Evolutionary conservation across 2,888 invertebrate species (phyloP).

Genomic region (Ochlodes sylvanus): DNA sequence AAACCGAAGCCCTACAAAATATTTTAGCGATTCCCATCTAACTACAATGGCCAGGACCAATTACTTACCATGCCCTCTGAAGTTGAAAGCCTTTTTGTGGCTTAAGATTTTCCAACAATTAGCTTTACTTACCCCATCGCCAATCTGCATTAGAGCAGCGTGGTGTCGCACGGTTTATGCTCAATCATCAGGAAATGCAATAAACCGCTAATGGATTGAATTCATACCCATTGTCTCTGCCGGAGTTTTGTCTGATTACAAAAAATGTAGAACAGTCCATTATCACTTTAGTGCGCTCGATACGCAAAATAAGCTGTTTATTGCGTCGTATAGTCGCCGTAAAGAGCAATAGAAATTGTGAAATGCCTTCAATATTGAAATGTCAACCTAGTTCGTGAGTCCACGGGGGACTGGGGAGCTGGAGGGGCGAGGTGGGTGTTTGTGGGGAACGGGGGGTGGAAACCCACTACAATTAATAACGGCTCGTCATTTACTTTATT

Average conservation of each 20-base stretch:
- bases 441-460: constrained; percentile 42
- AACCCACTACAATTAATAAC: constrained; percentile 67
- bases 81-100: too few relatives aligned
- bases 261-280: constrained; percentile 33
- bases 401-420: constrained; percentile 45
- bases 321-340: constrained; percentile 66
- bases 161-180: background rate
- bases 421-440: constrained; percentile 44
- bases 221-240: background rate
- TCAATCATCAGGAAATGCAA: background rate
- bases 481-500: constrained; percentile 64
- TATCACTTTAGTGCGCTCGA: constrained; percentile 58
- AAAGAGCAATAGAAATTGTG: constrained; percentile 76
- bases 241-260: constrained; percentile 1
- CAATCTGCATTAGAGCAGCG: too few relatives aligned
- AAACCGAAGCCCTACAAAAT: too few relatives aligned
- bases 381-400: constrained; percentile 71
- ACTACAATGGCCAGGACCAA: too few relatives aligned
- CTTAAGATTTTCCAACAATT: too few relatives aligned
- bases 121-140: too few relatives aligned
- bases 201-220: background rate
- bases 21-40: too few relatives aligned
- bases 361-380: constrained; percentile 80
- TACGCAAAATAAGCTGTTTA: constrained; percentile 69
- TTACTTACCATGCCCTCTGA: too few relatives aligned